Percentiles rank a stretch among this genome's conserved stretches.
Conservation (phyloP, 2,113 vertebrate species). For the Conger conger region DNA sequence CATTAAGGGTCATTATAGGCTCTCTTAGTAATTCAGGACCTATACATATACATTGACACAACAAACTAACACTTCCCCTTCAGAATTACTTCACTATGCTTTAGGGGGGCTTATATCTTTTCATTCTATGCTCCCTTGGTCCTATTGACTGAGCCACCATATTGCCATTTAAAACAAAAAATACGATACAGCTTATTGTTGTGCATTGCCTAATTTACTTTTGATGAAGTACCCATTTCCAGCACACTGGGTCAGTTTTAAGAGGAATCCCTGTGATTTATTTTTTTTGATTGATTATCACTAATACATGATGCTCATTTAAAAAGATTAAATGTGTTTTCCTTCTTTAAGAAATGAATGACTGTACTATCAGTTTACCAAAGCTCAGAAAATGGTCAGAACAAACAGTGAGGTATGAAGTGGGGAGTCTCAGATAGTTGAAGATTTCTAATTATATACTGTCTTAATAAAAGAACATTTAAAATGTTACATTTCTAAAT, state of each 20-base stretch:
- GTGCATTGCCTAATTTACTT: constrained; percentile 65
- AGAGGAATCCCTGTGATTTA: constrained; percentile 73
- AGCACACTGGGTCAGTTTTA: constrained; percentile 49
- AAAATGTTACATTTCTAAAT: no score
- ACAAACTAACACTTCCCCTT: no score
- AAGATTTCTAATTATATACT: not conserved
- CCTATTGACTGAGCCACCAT: no score
- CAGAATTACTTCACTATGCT: no score
- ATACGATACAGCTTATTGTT: constrained; percentile 57
- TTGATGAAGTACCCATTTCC: constrained; percentile 61
- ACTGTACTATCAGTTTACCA: constrained; percentile 67
- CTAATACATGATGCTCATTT: constrained; percentile 86
- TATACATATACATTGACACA: no score
- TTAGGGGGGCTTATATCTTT: no score
- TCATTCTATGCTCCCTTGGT: no score
- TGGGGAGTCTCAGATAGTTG: not conserved
- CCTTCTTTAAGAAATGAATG: constrained; percentile 77
- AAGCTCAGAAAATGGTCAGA: constrained; percentile 69
- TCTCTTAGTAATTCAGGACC: no score
- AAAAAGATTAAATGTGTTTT: constrained; percentile 78
- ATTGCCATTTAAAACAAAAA: no score
- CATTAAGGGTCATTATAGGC: no score
- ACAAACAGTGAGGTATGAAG: constrained; percentile 16
- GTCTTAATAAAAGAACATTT: no score
- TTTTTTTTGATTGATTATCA: constrained; percentile 76